Conservation (phyloP, 2,797 vertebrate species). For the Pseudochromis fuscus region DNA sequence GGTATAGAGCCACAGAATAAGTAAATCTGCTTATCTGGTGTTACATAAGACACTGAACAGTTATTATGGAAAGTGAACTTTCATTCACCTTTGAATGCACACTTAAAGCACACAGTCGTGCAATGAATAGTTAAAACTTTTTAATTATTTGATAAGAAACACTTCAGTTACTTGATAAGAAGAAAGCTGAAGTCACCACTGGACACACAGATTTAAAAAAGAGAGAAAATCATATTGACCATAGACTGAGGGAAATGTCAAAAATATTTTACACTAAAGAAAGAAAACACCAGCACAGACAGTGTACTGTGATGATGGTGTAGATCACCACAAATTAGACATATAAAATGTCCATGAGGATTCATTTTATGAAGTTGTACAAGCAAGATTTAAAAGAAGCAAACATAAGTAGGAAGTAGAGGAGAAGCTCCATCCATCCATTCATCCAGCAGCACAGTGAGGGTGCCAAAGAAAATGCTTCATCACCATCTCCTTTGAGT, state of each 20-base stretch:
- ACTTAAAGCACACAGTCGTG: not conserved
- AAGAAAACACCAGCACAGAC: not conserved
- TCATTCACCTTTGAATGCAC: not conserved
- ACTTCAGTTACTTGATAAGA: not conserved
- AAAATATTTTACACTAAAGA: no score
- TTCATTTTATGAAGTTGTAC: no score
- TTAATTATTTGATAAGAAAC: no score
- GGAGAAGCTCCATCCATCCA: no score
- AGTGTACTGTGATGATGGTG: no score
- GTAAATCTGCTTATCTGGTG: constrained; percentile 8
- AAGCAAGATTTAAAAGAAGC: no score
- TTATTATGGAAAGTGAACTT: not conserved
- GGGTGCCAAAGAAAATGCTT: not conserved
- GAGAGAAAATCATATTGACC: not conserved
- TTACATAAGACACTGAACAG: not conserved
- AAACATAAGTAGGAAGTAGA: not conserved
- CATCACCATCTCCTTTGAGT: not conserved
- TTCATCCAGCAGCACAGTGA: not conserved
- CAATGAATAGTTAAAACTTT: not conserved
- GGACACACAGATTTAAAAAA: not conserved
- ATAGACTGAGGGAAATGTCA: not conserved
- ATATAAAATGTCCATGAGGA: no score
- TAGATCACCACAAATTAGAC: no score
- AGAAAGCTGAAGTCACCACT: no score
- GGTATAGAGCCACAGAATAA: not conserved